Evolutionary conservation across 64 coral and sea anemone species (phyloP), one percentile per base, ranked within the genome.

Genomic region (Acropora yongei): DNA sequence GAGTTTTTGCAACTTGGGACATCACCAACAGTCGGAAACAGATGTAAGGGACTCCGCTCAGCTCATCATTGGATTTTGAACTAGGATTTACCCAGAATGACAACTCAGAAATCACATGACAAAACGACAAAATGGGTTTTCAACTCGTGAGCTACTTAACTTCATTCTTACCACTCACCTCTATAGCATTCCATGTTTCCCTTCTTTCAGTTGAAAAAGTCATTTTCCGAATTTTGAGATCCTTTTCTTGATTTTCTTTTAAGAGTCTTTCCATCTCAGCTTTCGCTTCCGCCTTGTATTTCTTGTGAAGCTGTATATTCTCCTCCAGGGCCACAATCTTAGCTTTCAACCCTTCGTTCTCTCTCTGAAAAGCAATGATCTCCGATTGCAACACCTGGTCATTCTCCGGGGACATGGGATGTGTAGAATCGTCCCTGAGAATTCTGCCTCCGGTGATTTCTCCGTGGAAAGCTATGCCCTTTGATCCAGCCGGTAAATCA

Each of bases 311-410:
- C 20, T 90, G 74, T 41, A 98, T 98, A 49, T 98, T 98, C 69
- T 98, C 96, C 44, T 98, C 93, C 78, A 98, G 75, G 8, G 91
- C 96, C 82, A 44, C 65, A 8, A 98, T 86, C 76, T 98, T 95
- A 14, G 96, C 94, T 72, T 91, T 98, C 17, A 96, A 73, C 2
- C 96, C 96, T 88, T 98, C 83, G 13, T 95, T 96, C 73, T 98
- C 96, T 41, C 83, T 82, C 72, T 86, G 83, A 43, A 98, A 76
- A 50, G 86, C 87, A 60, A 76, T 91, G 10, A 97, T 94, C 53
- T 91, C 92, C 46, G 58, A 46, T 91, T 72, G 77, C 46, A 97
- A 76, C 8, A 67, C 48, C 19, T 80, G 71, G 58, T 91, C 92
- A 81, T 72, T 94, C 49, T 86, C 88, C 43, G 78, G 30, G 41